phyloP scores from a whole-genome alignment of 2,113 vertebrate species.

The Rhodinocichla rosea region DNA sequence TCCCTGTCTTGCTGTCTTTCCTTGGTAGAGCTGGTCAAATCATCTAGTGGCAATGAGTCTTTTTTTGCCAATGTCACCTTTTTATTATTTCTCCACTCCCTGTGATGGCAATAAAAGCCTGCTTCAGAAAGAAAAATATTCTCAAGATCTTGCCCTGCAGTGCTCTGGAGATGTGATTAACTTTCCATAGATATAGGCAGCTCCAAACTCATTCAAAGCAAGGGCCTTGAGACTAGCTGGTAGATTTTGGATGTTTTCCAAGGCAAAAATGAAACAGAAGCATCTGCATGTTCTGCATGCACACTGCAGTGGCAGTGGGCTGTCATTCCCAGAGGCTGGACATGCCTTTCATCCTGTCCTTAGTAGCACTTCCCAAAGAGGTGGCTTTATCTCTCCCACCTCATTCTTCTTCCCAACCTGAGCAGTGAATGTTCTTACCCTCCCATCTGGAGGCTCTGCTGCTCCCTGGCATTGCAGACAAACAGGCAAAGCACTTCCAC shows the following conservation, averaged over 20 bases:
- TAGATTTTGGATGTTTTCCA: neutral
- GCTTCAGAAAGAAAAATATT: neutral
- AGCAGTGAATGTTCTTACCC: neutral
- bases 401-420: rapidly evolving
- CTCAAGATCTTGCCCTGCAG: neutral
- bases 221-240: neutral
- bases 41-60: neutral
- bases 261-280: neutral
- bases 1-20: neutral
- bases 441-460: neutral
- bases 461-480: neutral
- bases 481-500: neutral
- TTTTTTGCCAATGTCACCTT: neutral
- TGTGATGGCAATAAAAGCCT: neutral
- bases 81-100: neutral
- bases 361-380: neutral
- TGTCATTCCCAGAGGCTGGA: neutral
- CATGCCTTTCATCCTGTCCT: neutral
- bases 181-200: neutral
- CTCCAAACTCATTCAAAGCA: neutral
- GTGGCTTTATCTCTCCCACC: neutral
- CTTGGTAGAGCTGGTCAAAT: neutral
- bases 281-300: neutral
- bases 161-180: neutral
- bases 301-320: neutral